phyloP scores from a whole-genome alignment of 2,888 invertebrate species.

The Eupithecia vulgata region DNA sequence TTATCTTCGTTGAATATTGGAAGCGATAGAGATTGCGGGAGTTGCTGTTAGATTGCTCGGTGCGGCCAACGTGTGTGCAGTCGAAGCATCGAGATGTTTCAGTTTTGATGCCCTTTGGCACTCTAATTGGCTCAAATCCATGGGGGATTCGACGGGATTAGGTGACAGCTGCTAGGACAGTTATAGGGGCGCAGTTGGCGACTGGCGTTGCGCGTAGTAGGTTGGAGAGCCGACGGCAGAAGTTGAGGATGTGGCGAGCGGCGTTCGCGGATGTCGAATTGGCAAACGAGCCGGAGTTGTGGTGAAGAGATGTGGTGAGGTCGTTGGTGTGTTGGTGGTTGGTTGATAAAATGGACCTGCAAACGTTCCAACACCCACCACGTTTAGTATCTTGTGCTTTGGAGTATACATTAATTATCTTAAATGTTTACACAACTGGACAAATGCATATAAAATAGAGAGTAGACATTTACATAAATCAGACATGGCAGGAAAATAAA shows the following conservation, averaged over 20 bases:
- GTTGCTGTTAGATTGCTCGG: slow-evolving; percentile 58
- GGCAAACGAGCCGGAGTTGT: slow-evolving; percentile 80
- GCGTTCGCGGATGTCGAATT: slow-evolving; percentile 77
- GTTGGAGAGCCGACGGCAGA: slow-evolving; percentile 76
- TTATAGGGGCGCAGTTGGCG: slow-evolving; percentile 71
- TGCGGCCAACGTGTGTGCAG: slow-evolving; percentile 44
- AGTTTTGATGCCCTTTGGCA: slow-evolving; percentile 53
- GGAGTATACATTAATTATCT: slow-evolving; percentile 30
- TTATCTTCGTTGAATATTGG: slow-evolving; percentile 72
- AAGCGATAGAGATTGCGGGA: slow-evolving; percentile 70
- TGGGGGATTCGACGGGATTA: slow-evolving; percentile 57
- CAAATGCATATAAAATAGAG: slow-evolving; percentile 25
- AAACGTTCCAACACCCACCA: slow-evolving; percentile 85
- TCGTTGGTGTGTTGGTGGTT: slow-evolving; percentile 83
- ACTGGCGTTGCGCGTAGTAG: slow-evolving; percentile 75
- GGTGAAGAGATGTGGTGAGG: slow-evolving; percentile 83
- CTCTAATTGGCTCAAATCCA: slow-evolving; percentile 34
- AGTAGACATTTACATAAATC: slow-evolving; percentile 6
- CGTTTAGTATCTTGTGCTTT: slow-evolving; percentile 72
- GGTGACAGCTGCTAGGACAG: slow-evolving; percentile 76
- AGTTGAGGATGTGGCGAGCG: slow-evolving; percentile 72
- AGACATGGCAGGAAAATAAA: slow-evolving; percentile 12
- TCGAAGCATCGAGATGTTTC: slow-evolving; percentile 66
- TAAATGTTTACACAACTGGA: slow-evolving; percentile 38
- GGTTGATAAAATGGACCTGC: slow-evolving; percentile 84